A percentile compares a stretch with the other conserved stretches of the same genome.
phyloP scores from a whole-genome alignment of 2,113 vertebrate species.

The Terrapene triunguis region DNA sequence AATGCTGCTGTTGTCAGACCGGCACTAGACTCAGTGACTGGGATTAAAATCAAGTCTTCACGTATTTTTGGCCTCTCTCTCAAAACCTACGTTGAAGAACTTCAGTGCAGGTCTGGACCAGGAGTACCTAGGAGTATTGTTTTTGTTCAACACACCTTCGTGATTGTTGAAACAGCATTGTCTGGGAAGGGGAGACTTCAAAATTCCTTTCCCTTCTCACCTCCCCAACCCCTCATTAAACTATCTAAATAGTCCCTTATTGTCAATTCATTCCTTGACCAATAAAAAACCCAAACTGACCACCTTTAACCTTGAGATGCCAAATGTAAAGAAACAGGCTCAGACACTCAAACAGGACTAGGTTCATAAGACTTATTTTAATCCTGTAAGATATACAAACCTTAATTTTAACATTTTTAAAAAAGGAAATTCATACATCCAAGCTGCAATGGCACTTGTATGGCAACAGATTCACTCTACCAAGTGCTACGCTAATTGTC shows the following conservation, averaged over 20 bases:
- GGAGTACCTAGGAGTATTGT: background rate
- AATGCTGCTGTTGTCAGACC: background rate
- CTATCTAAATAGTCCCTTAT: background rate
- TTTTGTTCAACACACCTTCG: background rate
- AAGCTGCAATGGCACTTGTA: background rate
- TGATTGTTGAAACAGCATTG: background rate
- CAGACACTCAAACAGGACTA: background rate
- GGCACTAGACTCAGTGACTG: background rate
- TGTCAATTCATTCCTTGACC: background rate
- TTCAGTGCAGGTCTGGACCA: background rate
- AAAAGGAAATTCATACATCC: background rate
- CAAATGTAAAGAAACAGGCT: accelerated
- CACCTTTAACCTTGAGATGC: background rate
- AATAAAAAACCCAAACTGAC: background rate
- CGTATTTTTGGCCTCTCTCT: background rate
- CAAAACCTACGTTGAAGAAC: background rate
- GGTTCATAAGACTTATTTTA: accelerated
- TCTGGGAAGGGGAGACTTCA: background rate
- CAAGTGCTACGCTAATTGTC: background rate
- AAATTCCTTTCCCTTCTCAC: background rate
- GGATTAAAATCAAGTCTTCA: background rate
- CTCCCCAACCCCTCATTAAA: background rate
- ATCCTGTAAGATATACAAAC: background rate
- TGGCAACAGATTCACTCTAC: background rate
- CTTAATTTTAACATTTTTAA: background rate